phyloP scores from a whole-genome alignment of 2,113 vertebrate genomes.

The Merops nubicus region DNA sequence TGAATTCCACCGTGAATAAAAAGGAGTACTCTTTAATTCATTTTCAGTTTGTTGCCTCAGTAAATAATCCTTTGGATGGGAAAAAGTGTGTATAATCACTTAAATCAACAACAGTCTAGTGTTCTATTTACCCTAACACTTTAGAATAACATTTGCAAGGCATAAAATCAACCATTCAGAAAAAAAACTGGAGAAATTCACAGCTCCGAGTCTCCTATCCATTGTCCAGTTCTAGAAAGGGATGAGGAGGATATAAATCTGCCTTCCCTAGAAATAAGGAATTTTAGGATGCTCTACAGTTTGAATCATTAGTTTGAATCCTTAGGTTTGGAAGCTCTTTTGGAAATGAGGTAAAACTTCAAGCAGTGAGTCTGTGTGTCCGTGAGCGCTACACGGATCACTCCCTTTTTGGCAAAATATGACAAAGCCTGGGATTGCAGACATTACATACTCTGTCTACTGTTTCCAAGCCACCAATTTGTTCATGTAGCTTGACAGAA shows the following conservation, averaged over 20 bases:
- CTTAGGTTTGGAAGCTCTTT: neutral
- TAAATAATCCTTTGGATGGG: slow-evolving; percentile 55
- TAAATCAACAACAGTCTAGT: slow-evolving; percentile 54
- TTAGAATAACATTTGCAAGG: slow-evolving; percentile 55
- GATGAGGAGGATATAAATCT: neutral
- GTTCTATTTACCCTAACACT: slow-evolving; percentile 53
- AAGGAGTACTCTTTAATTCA: neutral
- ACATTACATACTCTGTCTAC: slow-evolving; percentile 27
- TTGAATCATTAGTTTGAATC: neutral
- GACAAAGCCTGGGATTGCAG: neutral
- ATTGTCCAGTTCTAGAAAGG: slow-evolving; percentile 25
- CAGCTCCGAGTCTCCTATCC: slow-evolving; percentile 27
- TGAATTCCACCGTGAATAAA: neutral
- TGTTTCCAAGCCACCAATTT: slow-evolving; percentile 13
- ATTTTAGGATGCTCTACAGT: neutral
- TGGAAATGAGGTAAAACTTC: neutral
- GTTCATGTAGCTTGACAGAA: neutral
- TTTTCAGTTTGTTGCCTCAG: slow-evolving; percentile 53
- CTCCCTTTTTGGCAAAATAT: neutral
- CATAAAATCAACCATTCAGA: slow-evolving; percentile 28
- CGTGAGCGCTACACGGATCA: neutral
- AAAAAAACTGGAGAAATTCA: slow-evolving; percentile 46
- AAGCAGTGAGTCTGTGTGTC: neutral
- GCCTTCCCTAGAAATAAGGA: neutral
- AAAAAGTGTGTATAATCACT: slow-evolving; percentile 58